Conservation (phyloP, 2,888 invertebrate species). For the Drosophila cognata region DNA sequence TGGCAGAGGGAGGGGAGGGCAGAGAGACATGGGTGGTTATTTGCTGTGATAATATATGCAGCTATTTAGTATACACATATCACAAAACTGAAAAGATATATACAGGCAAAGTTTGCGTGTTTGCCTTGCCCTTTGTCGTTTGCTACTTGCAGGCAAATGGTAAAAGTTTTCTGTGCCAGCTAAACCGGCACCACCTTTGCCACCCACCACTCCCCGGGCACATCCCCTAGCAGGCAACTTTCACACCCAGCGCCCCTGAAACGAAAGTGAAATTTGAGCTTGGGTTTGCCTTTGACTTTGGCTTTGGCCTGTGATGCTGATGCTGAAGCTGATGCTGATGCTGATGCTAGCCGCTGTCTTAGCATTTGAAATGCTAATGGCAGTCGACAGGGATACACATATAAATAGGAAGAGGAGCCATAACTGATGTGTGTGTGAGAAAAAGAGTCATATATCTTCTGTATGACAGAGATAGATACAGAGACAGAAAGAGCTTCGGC, state of each 20-base stretch:
- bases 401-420: constrained; percentile 6
- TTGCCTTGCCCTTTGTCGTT: constrained; percentile 68
- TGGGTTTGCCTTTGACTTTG: constrained; percentile 1
- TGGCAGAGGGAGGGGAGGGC: not conserved
- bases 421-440: not conserved
- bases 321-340: constrained; percentile 21
- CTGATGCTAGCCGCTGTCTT: constrained; percentile 24
- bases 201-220: not conserved
- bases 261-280: constrained; percentile 22
- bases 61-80: constrained; percentile 63
- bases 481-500: constrained; percentile 7
- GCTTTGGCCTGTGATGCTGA: constrained; percentile 21
- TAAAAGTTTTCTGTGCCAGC: constrained; percentile 62
- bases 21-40: constrained; percentile 2
- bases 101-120: constrained; percentile 64
- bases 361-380: constrained; percentile 72
- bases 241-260: not conserved
- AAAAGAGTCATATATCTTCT: not conserved
- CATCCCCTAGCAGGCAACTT: constrained; percentile 6
- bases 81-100: constrained; percentile 64
- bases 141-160: constrained; percentile 71
- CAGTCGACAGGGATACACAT: constrained; percentile 29
- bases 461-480: not conserved
- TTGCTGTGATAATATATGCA: constrained; percentile 66
- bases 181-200: not conserved